Percentiles rank a stretch among this genome's conserved stretches.
These are phyloP conservation scores for Globia sparganii DNA, from an alignment of 2,888 invertebrate genomes.

Conservation along the genomic window DNA sequence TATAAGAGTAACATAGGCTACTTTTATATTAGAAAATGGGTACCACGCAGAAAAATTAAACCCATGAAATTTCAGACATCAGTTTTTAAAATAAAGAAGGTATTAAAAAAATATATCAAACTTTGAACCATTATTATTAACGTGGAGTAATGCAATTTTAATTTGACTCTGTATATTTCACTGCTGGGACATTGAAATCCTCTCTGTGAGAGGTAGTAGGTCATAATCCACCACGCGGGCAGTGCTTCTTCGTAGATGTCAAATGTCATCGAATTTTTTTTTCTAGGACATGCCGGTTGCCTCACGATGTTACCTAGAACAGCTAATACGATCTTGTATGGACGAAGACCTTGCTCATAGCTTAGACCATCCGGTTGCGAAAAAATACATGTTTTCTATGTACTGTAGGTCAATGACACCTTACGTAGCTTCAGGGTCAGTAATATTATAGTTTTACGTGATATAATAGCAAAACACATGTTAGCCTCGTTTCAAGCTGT, in stretches of 20 bases:
- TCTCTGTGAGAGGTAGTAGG: background rate
- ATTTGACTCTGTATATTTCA: background rate
- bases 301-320: background rate
- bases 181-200: no score
- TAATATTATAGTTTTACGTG: background rate
- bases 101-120: no score
- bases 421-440: background rate
- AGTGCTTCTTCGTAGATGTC: no score
- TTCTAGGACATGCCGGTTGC: background rate
- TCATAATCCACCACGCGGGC: background rate
- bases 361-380: constrained; percentile 5
- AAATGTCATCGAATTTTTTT: background rate
- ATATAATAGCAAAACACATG: no score
- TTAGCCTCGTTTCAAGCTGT: background rate
- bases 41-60: no score
- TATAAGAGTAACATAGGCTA: no score
- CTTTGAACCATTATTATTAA: background rate
- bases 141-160: background rate
- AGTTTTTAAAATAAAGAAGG: no score
- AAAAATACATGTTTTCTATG: constrained; percentile 9
- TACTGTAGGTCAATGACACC: constrained; percentile 14
- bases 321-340: background rate
- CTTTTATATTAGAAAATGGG: no score
- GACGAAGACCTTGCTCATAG: constrained; percentile 11
- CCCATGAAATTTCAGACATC: no score